A percentile compares a stretch with the other conserved stretches of the same genome.
Evolutionary conservation across 2,113 vertebrate species (phyloP).

Genomic region (Serinus canaria): DNA sequence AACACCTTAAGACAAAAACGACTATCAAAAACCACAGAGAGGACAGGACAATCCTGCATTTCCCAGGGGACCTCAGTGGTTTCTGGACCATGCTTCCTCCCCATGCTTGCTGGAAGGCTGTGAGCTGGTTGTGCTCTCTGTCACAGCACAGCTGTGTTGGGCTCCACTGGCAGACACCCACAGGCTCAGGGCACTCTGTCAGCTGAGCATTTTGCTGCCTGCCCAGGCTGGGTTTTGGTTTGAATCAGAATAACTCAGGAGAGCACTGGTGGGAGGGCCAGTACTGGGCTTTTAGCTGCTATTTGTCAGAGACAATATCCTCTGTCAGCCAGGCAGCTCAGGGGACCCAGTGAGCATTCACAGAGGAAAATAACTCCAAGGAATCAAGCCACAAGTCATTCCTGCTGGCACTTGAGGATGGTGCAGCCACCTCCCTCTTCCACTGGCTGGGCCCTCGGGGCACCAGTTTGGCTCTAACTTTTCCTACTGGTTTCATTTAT

Average conservation of each 20-base stretch:
- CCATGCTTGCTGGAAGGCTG: background rate
- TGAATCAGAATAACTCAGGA: background rate
- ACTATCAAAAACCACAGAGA: accelerated
- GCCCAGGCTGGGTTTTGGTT: background rate
- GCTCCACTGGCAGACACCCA: background rate
- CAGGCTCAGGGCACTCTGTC: background rate
- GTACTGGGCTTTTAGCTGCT: accelerated
- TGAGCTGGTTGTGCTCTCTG: background rate
- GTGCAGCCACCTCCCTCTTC: background rate
- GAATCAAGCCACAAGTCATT: accelerated
- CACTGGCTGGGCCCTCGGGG: background rate
- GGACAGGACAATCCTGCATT: background rate
- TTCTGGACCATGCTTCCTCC: background rate
- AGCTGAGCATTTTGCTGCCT: background rate
- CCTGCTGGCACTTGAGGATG: accelerated
- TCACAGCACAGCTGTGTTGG: accelerated
- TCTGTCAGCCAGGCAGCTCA: background rate
- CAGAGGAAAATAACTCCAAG: background rate
- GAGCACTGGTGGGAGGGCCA: accelerated
- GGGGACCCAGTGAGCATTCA: background rate
- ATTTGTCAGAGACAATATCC: background rate
- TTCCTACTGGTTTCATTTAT: background rate
- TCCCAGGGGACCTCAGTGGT: accelerated
- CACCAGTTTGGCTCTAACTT: background rate
- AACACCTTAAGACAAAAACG: accelerated